These are phyloP conservation scores for Amblyraja radiata DNA, from an alignment of 2,797 vertebrate genomes.

Conservation along the genomic window DNA sequence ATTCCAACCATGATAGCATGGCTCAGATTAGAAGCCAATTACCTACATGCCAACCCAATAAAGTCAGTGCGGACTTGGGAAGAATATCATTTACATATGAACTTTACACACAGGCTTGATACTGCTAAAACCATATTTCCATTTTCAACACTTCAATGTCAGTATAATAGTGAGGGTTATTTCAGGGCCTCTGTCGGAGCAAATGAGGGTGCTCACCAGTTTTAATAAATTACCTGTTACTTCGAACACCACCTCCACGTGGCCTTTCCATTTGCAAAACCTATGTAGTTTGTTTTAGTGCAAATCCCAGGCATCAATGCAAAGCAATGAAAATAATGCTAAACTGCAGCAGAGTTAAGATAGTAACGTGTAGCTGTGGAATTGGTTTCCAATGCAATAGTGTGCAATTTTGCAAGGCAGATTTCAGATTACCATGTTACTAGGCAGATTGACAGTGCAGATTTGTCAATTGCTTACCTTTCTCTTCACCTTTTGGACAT, in stretches of 20 bases:
- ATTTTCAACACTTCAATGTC: neutral
- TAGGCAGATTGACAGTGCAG: too few species aligned
- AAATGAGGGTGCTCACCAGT: too few species aligned
- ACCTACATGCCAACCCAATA: too few species aligned
- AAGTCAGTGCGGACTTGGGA: too few species aligned
- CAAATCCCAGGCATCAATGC: neutral
- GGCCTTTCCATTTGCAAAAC: neutral
- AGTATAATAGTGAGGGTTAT: neutral
- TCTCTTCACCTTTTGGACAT: slow-evolving; percentile 66
- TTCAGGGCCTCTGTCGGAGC: neutral
- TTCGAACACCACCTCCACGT: too few species aligned
- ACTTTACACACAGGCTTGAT: neutral
- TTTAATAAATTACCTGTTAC: too few species aligned
- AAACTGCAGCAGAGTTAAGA: slow-evolving; percentile 17
- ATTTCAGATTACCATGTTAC: neutral
- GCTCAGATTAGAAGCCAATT: too few species aligned
- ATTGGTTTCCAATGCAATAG: neutral
- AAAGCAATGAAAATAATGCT: neutral
- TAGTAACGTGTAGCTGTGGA: neutral
- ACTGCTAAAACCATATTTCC: neutral
- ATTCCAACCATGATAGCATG: too few species aligned
- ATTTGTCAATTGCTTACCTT: slow-evolving; percentile 59
- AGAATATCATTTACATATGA: neutral
- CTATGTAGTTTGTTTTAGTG: neutral
- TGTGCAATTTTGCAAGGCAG: neutral